Percentiles rank a stretch among this genome's conserved stretches.
These are phyloP conservation scores for Anthopleura sola DNA, from an alignment of 64 coral and sea anemone genomes.

Conservation along the genomic window DNA sequence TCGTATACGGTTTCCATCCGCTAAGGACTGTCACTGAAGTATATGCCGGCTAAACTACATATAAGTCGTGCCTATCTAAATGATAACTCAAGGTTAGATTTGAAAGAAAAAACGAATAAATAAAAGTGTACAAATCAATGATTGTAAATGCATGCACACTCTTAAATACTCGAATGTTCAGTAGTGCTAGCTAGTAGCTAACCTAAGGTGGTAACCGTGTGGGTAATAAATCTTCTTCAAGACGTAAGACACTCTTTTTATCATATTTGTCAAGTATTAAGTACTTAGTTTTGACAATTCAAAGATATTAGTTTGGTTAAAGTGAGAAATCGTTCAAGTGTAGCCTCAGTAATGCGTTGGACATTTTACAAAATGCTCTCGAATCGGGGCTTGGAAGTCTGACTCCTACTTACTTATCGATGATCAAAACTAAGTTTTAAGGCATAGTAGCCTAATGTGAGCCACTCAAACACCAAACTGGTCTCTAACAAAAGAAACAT, in stretches of 20 bases:
- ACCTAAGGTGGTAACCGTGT: not conserved
- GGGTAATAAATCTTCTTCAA: not conserved
- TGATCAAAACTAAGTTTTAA: not conserved
- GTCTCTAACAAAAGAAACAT: not conserved
- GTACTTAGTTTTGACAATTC: not conserved
- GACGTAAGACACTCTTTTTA: not conserved
- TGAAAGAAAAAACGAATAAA: not conserved
- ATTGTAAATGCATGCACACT: not conserved
- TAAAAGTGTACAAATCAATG: not conserved
- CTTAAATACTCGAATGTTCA: not conserved
- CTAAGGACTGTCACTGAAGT: not conserved
- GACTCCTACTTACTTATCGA: not conserved
- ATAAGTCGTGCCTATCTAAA: no score
- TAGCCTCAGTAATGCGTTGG: not conserved
- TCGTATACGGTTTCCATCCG: not conserved
- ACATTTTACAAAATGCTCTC: slow-evolving; percentile 10
- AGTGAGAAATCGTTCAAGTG: not conserved
- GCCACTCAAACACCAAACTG: not conserved
- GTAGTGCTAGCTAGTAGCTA: not conserved
- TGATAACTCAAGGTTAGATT: no score
- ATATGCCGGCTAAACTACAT: no score
- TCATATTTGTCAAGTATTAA: not conserved
- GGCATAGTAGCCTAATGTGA: slow-evolving; percentile 10
- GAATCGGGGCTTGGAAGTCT: not conserved
- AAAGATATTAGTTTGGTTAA: not conserved